Base-by-base conservation (phyloP, 2,797 vertebrate species). In the Pampus argenteus region DNA sequence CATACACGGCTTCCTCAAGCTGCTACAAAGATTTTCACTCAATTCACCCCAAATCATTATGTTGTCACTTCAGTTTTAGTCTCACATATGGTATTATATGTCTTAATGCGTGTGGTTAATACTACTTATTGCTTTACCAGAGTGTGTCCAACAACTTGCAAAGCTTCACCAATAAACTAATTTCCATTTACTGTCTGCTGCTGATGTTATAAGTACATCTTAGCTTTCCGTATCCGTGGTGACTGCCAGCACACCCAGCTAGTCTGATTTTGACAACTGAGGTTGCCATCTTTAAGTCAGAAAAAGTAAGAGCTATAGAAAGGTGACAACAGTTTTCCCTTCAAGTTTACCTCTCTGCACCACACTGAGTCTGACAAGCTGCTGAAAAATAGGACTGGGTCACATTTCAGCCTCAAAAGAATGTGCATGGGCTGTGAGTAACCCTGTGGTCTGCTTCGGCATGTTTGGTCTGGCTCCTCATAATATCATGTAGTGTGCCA, bases 351-450 rank as follows among this genome's bases (percentile, higher is more conserved):
- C 81, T 79, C 89, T 75, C 71, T 78, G 87, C 88, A 84, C 89
- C 90, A 88, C 90, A 91, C 88, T 88, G 86, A 87, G 90, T 80
- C 91, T 93, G 91, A 93, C 91, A 92, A 91, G 90, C 92, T 91
- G 91, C 88, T 91, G 90, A 93, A 93, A 92, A 92, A 92, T 90
- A 91, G 79, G 85, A 87, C 60, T 34, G 74, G 89, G 81, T 92
- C 88, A 74, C 84, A 86, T 93, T 93, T 91, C 89, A 92, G 85
- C 87, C 90, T 90, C 76, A 86, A 67, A 93, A 93, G 88, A 92
- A 93, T 92, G 91, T 91, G 90, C 89, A 89, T 83, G 83, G 86
- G 87, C 89, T 87, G 82, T 90, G 91, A 91, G 89, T 89, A 91
- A 90, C 90, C 81, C 87, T 93, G 92, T 90, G 90, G 92, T 91